A percentile compares a stretch with the other conserved stretches of the same genome.
Evolutionary conservation across 2,888 invertebrate genomes (phyloP).

Genomic region (Clostera curtula): DNA sequence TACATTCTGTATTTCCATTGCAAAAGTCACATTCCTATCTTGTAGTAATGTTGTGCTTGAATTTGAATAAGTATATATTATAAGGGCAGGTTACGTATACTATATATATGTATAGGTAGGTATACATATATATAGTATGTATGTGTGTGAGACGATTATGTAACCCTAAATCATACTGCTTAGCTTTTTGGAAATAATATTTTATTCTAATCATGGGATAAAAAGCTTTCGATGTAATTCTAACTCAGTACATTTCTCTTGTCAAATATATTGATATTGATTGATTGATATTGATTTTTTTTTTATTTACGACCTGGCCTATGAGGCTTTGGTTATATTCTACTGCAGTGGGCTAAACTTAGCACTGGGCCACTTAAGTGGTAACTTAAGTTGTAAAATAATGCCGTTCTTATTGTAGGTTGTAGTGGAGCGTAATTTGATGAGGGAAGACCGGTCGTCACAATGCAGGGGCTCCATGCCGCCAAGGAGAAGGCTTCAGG

Average conservation of each 20-base stretch:
- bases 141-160: slow-evolving; percentile 12
- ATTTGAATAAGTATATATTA: slow-evolving; percentile 15
- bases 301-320: too few relatives aligned
- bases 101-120: slow-evolving; percentile 10
- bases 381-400: not conserved
- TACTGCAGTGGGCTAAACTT: too few relatives aligned
- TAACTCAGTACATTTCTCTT: too few relatives aligned
- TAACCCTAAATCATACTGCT: slow-evolving; percentile 7
- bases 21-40: slow-evolving; percentile 5
- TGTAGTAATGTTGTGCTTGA: slow-evolving; percentile 4
- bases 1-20: slow-evolving; percentile 8
- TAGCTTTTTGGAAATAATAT: slow-evolving; percentile 4
- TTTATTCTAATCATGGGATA: too few relatives aligned
- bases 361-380: too few relatives aligned
- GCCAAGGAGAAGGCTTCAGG: slow-evolving; percentile 70
- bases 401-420: slow-evolving; percentile 30
- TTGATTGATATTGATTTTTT: too few relatives aligned
- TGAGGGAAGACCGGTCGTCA: slow-evolving; percentile 47
- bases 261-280: too few relatives aligned
- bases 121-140: slow-evolving; percentile 9
- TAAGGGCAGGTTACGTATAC: slow-evolving; percentile 11
- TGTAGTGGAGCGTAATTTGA: slow-evolving; percentile 48
- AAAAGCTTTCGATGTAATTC: too few relatives aligned
- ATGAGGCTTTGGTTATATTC: too few relatives aligned
- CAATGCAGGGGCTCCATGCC: slow-evolving; percentile 68